phyloP scores from a whole-genome alignment of 23 tunicate species.

The Phallusia fumigata region DNA sequence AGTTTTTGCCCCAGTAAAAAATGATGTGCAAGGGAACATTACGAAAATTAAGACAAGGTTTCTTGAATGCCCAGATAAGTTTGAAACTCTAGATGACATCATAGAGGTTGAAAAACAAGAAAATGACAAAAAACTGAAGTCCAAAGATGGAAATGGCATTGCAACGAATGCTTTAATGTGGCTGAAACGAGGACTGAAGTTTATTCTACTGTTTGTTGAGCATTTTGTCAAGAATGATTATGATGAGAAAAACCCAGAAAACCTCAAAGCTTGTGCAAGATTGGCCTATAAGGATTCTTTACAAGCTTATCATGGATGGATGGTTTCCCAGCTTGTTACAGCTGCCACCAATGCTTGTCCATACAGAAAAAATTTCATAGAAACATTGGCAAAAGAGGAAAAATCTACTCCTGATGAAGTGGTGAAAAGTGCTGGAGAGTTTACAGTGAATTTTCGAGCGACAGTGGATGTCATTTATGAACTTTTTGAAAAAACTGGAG shows the following conservation, averaged over 20 bases:
- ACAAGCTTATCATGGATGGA: constrained; percentile 81
- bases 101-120: constrained; percentile 59
- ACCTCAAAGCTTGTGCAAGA: constrained; percentile 55
- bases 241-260: constrained; percentile 41
- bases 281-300: constrained; percentile 76
- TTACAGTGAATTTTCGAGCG: constrained; percentile 49
- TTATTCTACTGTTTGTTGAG: constrained; percentile 71
- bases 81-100: constrained; percentile 61
- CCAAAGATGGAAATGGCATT: constrained; percentile 79
- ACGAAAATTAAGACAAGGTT: constrained; percentile 68
- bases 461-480: constrained; percentile 64
- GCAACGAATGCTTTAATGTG: constrained; percentile 99
- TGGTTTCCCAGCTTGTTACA: constrained; percentile 61
- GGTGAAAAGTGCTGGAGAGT: constrained; percentile 26
- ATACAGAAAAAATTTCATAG: constrained; percentile 43
- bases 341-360: constrained; percentile 90
- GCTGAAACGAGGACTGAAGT: constrained; percentile 89
- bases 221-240: constrained; percentile 81
- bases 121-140: constrained; percentile 67
- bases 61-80: constrained; percentile 58
- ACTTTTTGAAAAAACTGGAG: constrained; percentile 55
- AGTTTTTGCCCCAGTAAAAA: constrained; percentile 91
- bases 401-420: constrained; percentile 30
- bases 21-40: constrained; percentile 88
- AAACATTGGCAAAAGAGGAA: constrained; percentile 44